Conservation (phyloP, 2,113 vertebrate species). For the Ailuropoda melanoleuca region DNA sequence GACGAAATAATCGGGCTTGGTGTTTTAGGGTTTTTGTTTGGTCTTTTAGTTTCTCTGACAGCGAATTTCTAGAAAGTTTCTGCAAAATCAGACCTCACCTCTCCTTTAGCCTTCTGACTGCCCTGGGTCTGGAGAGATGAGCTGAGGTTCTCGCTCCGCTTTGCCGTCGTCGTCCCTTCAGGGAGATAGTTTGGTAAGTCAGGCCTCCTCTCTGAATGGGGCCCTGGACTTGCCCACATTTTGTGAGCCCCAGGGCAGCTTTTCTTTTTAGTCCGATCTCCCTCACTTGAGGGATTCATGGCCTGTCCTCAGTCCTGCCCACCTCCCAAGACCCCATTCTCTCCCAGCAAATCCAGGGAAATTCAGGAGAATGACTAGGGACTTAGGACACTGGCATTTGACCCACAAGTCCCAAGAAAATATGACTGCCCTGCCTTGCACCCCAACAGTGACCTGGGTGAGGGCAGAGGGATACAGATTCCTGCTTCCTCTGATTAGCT, state of each 20-base stretch:
- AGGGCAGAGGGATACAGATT: background rate
- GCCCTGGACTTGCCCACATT: background rate
- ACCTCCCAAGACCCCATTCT: background rate
- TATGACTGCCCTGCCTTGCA: background rate
- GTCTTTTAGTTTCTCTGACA: conserved; percentile 54
- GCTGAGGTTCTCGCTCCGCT: background rate
- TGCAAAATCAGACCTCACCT: background rate
- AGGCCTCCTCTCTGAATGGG: background rate
- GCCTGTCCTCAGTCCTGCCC: background rate
- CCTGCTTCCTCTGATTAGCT: background rate
- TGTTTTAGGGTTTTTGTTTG: conserved; percentile 61
- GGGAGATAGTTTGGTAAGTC: background rate
- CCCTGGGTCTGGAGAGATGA: background rate
- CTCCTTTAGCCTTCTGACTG: background rate
- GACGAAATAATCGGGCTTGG: conserved; percentile 53
- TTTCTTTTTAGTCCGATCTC: background rate
- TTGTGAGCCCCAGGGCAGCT: background rate
- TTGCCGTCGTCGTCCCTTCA: background rate
- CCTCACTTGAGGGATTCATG: background rate
- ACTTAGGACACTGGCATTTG: background rate
- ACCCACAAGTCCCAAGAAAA: background rate
- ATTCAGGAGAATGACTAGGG: background rate
- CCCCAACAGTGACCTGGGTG: background rate
- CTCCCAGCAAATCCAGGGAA: background rate
- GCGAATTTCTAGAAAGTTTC: conserved; percentile 16